Evolutionary conservation across 2,113 vertebrate genomes (phyloP), one percentile per base, ranked within the genome.

Genomic region (Anguilla rostrata): DNA sequence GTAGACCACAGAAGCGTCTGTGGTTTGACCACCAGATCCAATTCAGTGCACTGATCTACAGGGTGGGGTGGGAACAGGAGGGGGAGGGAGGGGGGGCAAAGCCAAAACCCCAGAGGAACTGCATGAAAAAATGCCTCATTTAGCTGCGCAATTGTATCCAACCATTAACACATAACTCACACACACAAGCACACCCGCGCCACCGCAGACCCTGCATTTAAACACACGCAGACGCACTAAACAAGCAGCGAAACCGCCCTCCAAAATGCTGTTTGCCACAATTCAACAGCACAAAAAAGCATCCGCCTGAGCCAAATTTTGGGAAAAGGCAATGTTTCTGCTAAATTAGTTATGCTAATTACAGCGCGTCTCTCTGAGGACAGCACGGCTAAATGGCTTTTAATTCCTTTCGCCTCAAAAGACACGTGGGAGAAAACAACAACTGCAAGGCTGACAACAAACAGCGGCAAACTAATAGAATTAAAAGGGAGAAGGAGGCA

Each of bases 301-400:
- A 78, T 9, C 53, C 9, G 60, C 71, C 56, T 60, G 88, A 80
- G 89, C 86, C 91, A 92, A 90, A 94, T 94, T 94, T 91, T 91
- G 91, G 89, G 89, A 91, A 94, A 94, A 92, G 92, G 88, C 87
- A 94, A 94, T 93, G 94, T 94, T 95, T 95, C 93, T 93, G 93
- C 94, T 95, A 94, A 95, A 95, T 96, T 96, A 95, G 93, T 94
- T 93, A 94, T 96, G 94, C 93, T 95, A 95, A 96, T 96, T 95
- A 94, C 94, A 93, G 92, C 88, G 91, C 91, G 90, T 90, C 88
- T 94, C 94, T 95, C 92, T 79, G 88, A 92, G 92, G 93, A 92
- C 92, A 89, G 90, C 88, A 84, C 75, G 86, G 87, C 92, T 95
- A 94, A 96, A 95, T 93, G 92, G 93, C 93, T 95, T 95, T 96